These are phyloP conservation scores for Polydrusus tereticollis DNA, from an alignment of 2,888 invertebrate genomes.

Conservation along the genomic window DNA sequence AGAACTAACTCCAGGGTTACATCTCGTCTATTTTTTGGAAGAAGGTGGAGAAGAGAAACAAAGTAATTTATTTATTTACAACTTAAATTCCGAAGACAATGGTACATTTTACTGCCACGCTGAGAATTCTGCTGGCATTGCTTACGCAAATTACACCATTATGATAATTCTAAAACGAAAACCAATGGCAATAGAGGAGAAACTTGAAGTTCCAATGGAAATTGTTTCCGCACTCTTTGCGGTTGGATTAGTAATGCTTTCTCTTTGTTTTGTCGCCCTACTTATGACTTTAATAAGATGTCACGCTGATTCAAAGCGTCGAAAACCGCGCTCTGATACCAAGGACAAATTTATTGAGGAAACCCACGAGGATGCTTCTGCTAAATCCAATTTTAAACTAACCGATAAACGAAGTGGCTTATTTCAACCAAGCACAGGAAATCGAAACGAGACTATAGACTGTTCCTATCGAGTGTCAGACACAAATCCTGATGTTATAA, in stretches of 20 bases:
- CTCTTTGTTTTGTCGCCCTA: slow-evolving; percentile 69
- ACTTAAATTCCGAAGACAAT: slow-evolving; percentile 82
- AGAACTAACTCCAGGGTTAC: slow-evolving; percentile 68
- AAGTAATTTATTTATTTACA: slow-evolving; percentile 83
- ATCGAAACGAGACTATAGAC: neutral
- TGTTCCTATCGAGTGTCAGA: neutral
- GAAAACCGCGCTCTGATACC: neutral
- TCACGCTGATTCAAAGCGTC: slow-evolving; percentile 38
- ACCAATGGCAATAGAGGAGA: slow-evolving; percentile 50
- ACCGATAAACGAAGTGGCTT: slow-evolving; percentile 54
- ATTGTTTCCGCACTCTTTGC: slow-evolving; percentile 75
- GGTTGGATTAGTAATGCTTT: slow-evolving; percentile 72
- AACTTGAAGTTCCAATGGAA: slow-evolving; percentile 70
- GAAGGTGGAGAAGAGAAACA: slow-evolving; percentile 80
- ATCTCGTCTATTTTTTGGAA: slow-evolving; percentile 78
- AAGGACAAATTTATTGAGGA: slow-evolving; percentile 15
- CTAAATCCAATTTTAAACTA: slow-evolving; percentile 73
- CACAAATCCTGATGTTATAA: slow-evolving; percentile 58
- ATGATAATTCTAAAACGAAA: slow-evolving; percentile 78
- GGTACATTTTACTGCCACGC: slow-evolving; percentile 89
- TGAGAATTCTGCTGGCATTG: slow-evolving; percentile 85
- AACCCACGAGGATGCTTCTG: slow-evolving; percentile 69
- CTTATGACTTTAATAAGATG: slow-evolving; percentile 74
- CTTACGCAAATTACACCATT: slow-evolving; percentile 86
- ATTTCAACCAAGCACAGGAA: neutral